A percentile compares a stretch with the other conserved stretches of the same genome.
Evolutionary conservation across 2,113 vertebrate genomes (phyloP).

Genomic region (Cyprinodon tularosa): DNA sequence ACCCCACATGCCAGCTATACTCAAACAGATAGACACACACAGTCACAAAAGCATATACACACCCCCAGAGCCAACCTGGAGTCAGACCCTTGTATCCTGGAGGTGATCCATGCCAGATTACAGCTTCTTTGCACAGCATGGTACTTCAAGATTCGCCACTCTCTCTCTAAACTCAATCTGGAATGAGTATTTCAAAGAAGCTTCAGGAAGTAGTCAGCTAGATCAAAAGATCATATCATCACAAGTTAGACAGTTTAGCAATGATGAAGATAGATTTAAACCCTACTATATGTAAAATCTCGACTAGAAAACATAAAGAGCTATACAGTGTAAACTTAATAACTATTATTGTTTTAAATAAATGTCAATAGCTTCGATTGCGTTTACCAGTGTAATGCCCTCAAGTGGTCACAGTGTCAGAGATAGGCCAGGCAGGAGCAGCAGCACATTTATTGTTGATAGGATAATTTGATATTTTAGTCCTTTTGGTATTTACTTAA

Average conservation of each 20-base stretch:
- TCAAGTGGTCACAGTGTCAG: constrained; percentile 1
- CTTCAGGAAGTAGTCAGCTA: constrained; percentile 11
- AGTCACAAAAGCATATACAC: constrained; percentile 19
- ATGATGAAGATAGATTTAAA: background rate
- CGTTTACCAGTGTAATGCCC: background rate
- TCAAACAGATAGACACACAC: constrained; percentile 18
- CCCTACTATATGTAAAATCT: background rate
- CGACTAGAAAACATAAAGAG: background rate
- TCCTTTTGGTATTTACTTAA: too few relatives aligned
- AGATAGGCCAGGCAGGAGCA: background rate
- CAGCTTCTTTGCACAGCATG: constrained; percentile 40
- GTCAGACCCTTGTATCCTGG: constrained; percentile 64
- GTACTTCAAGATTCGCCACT: constrained; percentile 43
- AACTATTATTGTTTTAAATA: too few relatives aligned
- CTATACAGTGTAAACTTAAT: background rate
- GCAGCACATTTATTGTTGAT: background rate
- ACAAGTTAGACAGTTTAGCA: background rate
- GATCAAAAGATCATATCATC: constrained; percentile 9
- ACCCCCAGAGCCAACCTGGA: constrained; percentile 59
- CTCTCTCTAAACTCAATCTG: constrained; percentile 47
- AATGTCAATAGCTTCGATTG: background rate
- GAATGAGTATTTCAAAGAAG: constrained; percentile 14
- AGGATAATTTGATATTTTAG: too few relatives aligned
- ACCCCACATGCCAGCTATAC: constrained; percentile 61
- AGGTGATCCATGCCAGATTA: constrained; percentile 62